phyloP scores from a whole-genome alignment of 2,888 invertebrate species.

The Eurytoma californica region DNA sequence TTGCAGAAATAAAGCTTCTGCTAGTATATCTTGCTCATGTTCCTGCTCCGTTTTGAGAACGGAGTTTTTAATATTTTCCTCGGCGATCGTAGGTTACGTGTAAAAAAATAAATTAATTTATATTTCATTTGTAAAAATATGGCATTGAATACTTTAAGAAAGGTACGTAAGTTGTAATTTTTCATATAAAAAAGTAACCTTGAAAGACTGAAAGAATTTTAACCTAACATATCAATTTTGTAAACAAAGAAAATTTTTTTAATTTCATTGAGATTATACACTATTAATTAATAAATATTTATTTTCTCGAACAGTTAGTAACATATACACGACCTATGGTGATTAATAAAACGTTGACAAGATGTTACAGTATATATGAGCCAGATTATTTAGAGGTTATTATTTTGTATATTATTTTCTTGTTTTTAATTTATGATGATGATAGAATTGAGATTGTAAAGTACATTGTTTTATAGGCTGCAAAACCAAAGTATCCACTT shows the following conservation, averaged over 20 bases:
- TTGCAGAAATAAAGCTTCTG: not conserved
- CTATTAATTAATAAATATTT: slow-evolving; percentile 13
- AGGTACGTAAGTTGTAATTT: slow-evolving; percentile 24
- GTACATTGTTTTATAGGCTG: slow-evolving; percentile 75
- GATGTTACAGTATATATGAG: slow-evolving; percentile 76
- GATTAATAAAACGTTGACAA: slow-evolving; percentile 51
- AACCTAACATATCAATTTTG: slow-evolving; percentile 18
- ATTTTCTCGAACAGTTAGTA: slow-evolving; percentile 40
- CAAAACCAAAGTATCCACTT: slow-evolving; percentile 83
- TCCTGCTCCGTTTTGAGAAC: no score
- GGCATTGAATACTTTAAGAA: slow-evolving; percentile 16
- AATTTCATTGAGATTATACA: not conserved
- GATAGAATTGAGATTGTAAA: slow-evolving; percentile 42
- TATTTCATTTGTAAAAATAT: slow-evolving; percentile 16
- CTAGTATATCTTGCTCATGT: not conserved
- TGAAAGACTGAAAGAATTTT: not conserved
- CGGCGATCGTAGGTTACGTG: slow-evolving; percentile 5
- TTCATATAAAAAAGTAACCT: not conserved
- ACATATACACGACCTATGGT: slow-evolving; percentile 12
- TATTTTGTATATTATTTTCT: slow-evolving; percentile 3
- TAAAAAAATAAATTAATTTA: not conserved
- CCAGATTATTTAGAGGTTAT: slow-evolving; percentile 85
- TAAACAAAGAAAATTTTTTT: not conserved
- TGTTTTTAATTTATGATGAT: slow-evolving; percentile 36
- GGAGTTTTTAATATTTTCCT: not conserved